Evolutionary conservation across 2,113 vertebrate genomes (phyloP), one percentile per base, ranked within the genome.

Genomic region (Sceloporus tristichus): DNA sequence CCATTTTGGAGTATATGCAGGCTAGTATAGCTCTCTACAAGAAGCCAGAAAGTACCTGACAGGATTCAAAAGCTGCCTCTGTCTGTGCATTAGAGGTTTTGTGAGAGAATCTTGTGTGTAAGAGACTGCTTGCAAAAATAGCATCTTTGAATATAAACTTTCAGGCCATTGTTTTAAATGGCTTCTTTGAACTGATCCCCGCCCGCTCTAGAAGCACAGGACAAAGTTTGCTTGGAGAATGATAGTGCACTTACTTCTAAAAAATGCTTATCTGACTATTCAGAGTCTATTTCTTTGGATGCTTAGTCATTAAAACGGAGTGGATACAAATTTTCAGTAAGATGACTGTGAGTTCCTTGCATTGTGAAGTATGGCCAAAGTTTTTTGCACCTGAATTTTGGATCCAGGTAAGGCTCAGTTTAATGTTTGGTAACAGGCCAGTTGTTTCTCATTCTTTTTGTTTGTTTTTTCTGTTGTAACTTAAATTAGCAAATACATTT

Each of bases 1-100:
- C 87, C 86, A 8, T 92, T 81, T 82, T 93, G 86, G 86, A 95
- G 76, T 88, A 29, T 87, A 82, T 91, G 85, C 88, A 88, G 77
- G 74, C 91, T 91, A 9, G 42, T 53, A 19, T 85, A 86, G 84
- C 54, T 94, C 84, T 84, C 85, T 84, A 56, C 54, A 86, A 92
- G 90, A 91, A 93, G 84, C 78, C 78, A 88, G 86, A 92, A 92
- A 88, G 71, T 87, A 19, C 40, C 82, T 88, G 56, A 40, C 34
- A 81, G 71, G 84, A 80, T 92, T 89, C 89, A 54, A 82, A 53
- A 85, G n/a, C 86, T 88, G 0, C 79, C 10, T 88, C 34, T 76
- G 19, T 86, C 13, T 82, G 19, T 1, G 0, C 1, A 1, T 84
- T 42, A 90, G 70, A 71, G 73, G 4, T 86, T 76, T 91, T 76